Conservation (phyloP, 2,888 invertebrate species). For the Epinotia brunnichana region DNA sequence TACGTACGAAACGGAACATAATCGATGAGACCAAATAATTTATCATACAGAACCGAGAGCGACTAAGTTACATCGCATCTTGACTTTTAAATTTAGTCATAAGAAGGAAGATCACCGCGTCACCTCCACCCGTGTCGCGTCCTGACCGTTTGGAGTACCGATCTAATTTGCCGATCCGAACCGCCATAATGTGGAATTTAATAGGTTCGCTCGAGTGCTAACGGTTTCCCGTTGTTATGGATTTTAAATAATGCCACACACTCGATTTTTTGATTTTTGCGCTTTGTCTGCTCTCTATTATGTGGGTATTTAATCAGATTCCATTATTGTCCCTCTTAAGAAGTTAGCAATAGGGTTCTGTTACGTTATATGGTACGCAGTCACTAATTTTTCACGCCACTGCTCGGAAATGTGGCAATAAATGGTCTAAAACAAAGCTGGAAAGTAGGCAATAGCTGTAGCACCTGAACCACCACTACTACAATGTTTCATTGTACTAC, state of each 20-base stretch:
- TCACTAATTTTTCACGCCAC: no score
- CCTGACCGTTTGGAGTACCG: slow-evolving; percentile 81
- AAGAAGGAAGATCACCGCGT: slow-evolving; percentile 64
- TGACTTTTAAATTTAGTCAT: slow-evolving; percentile 69
- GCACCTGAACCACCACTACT: no score
- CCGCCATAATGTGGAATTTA: slow-evolving; percentile 77
- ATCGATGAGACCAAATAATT: neutral
- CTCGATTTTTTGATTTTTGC: slow-evolving; percentile 25
- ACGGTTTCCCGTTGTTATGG: slow-evolving; percentile 32
- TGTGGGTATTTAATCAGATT: neutral
- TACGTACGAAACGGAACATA: no score
- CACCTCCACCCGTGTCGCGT: slow-evolving; percentile 75
- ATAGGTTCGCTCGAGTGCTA: slow-evolving; percentile 63
- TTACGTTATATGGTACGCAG: no score
- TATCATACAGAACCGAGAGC: slow-evolving; percentile 58
- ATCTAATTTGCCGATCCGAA: slow-evolving; percentile 81
- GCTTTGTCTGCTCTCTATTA: neutral
- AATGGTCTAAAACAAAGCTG: no score
- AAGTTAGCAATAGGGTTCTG: neutral
- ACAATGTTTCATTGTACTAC: no score
- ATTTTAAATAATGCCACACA: slow-evolving; percentile 32
- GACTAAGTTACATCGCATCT: slow-evolving; percentile 49
- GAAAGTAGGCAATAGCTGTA: no score
- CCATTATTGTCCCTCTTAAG: neutral
- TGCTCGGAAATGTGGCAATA: no score